phyloP scores from a whole-genome alignment of 2,888 invertebrate species.

The Carterocephalus palaemon region DNA sequence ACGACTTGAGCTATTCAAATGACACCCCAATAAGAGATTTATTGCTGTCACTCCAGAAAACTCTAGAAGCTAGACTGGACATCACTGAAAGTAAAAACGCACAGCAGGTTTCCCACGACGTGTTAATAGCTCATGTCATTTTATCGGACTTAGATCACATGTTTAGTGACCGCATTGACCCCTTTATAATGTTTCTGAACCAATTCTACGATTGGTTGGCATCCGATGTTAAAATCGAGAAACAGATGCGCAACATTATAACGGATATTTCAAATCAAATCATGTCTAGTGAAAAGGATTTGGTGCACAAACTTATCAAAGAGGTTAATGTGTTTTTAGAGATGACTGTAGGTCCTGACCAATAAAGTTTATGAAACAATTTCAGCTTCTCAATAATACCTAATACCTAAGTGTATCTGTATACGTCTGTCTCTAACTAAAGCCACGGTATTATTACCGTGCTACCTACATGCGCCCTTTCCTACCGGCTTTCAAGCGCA shows the following conservation, averaged over 20 bases:
- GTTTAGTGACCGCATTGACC: constrained; percentile 42
- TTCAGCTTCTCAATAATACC: too few relatives aligned
- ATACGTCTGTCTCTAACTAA: too few relatives aligned
- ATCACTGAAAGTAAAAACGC: constrained; percentile 31
- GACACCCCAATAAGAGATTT: constrained; percentile 46
- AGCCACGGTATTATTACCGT: too few relatives aligned
- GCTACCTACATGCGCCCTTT: too few relatives aligned
- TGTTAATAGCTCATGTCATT: constrained; percentile 48
- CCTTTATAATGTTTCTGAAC: constrained; percentile 45
- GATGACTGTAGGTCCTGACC: constrained; percentile 48
- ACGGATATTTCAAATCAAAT: constrained; percentile 40
- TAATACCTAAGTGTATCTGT: too few relatives aligned
- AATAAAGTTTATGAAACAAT: too few relatives aligned
- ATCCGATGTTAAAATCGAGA: constrained; percentile 30
- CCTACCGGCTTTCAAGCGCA: constrained; percentile 11
- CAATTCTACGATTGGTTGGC: constrained; percentile 42
- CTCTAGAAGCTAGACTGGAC: constrained; percentile 42
- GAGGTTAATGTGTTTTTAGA: constrained; percentile 57
- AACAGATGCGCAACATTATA: constrained; percentile 38
- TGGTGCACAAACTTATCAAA: constrained; percentile 45
- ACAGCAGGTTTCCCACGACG: constrained; percentile 40
- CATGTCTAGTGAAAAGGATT: constrained; percentile 34
- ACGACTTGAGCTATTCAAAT: constrained; percentile 52
- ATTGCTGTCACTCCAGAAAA: constrained; percentile 41
- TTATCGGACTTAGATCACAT: constrained; percentile 60